Conservation (phyloP, 2,797 vertebrate genomes). For the Xenentodon cancila region DNA sequence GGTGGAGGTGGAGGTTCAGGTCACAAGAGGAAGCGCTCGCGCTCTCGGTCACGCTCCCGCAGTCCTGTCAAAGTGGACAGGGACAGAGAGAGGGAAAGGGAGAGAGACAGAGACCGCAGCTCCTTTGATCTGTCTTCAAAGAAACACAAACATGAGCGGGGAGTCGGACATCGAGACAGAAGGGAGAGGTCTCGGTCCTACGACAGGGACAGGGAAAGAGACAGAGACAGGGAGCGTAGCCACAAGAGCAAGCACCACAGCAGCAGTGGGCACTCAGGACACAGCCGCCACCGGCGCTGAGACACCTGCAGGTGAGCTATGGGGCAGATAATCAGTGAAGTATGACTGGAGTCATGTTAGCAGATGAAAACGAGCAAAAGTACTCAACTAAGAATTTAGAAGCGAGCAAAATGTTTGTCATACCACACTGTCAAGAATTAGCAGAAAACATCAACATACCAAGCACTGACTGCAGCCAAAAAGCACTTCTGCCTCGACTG, state of each 20-base stretch:
- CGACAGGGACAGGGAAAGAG: slow-evolving; percentile 82
- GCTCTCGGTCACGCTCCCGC: slow-evolving; percentile 88
- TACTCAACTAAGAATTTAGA: no score
- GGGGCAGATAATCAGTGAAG: slow-evolving; percentile 28
- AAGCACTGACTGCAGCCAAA: background rate
- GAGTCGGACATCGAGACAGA: slow-evolving; percentile 88
- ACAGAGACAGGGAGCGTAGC: slow-evolving; percentile 82
- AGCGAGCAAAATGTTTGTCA: no score
- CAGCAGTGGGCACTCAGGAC: slow-evolving; percentile 88
- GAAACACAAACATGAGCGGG: slow-evolving; percentile 95
- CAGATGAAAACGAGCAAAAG: background rate
- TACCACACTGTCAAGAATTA: no score
- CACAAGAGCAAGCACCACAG: slow-evolving; percentile 97
- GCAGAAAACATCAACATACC: background rate
- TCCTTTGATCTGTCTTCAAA: slow-evolving; percentile 88
- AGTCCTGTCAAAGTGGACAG: slow-evolving; percentile 83
- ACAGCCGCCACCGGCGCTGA: slow-evolving; percentile 92
- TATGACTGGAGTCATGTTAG: background rate
- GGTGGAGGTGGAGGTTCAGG: slow-evolving; percentile 66
- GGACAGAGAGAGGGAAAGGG: slow-evolving; percentile 78
- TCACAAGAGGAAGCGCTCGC: slow-evolving; percentile 95
- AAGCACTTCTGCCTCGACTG: background rate
- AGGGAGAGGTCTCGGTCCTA: slow-evolving; percentile 94
- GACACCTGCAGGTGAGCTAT: slow-evolving; percentile 10
- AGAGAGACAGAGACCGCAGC: slow-evolving; percentile 84